Evolutionary conservation across 1,140 invertebrate genomes (phyloP).

Genomic region (Nebria ingens): DNA sequence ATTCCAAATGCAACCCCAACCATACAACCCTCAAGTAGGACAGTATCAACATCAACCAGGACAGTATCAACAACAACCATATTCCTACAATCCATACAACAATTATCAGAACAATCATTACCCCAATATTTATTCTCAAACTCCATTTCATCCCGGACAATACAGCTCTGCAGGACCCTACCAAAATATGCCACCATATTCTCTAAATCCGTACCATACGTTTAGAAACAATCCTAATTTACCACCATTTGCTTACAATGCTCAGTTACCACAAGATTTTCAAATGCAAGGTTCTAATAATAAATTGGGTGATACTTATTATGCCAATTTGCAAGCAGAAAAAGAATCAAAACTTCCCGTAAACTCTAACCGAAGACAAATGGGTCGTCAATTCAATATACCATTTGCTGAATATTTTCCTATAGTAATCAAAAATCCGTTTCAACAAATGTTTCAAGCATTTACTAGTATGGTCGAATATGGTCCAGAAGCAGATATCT

Average conservation of each 20-base stretch:
- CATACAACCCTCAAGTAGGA: not conserved
- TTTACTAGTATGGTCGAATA: slow-evolving; percentile 44
- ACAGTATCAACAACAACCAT: not conserved
- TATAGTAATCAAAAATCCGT: slow-evolving; percentile 43
- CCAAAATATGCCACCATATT: not conserved
- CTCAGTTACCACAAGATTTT: not conserved
- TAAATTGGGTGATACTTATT: not conserved
- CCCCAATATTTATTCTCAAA: not conserved
- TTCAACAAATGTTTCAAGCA: slow-evolving; percentile 38
- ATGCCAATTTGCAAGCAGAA: not conserved
- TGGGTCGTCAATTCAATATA: slow-evolving; percentile 26
- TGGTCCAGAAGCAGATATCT: slow-evolving; percentile 42
- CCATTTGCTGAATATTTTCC: slow-evolving; percentile 42
- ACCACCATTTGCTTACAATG: not conserved
- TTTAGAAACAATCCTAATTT: no score
- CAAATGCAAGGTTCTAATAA: not conserved
- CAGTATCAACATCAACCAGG: not conserved
- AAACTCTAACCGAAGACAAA: slow-evolving; percentile 13
- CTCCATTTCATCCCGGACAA: not conserved
- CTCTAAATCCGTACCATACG: not conserved
- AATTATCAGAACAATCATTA: not conserved
- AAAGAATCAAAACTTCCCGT: not conserved
- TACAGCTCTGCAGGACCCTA: no score
- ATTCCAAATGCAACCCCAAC: no score
- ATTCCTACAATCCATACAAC: not conserved